These are phyloP conservation scores for Hoplostethus mediterraneus DNA, from an alignment of 2,797 vertebrate species.

Conservation along the genomic window DNA sequence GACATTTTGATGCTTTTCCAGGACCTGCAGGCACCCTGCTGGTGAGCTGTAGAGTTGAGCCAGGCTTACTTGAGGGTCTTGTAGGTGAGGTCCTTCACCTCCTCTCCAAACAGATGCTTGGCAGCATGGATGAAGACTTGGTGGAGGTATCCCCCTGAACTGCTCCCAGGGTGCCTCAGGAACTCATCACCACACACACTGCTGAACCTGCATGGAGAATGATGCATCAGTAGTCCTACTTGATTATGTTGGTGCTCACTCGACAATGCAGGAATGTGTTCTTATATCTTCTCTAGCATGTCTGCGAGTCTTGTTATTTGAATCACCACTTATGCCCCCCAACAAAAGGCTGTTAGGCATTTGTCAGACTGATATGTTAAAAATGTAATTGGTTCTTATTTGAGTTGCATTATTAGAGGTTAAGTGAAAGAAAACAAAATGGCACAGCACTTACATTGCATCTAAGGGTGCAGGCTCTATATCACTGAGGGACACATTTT, in stretches of 20 bases:
- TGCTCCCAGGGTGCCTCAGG: slow-evolving; percentile 87
- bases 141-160: slow-evolving; percentile 95
- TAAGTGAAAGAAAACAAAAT: neutral
- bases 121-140: slow-evolving; percentile 92
- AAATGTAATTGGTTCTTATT: neutral
- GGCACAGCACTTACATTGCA: slow-evolving; percentile 79
- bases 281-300: too few relatives aligned
- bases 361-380: neutral
- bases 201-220: slow-evolving; percentile 82
- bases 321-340: neutral
- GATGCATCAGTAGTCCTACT: neutral
- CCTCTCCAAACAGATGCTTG: slow-evolving; percentile 90
- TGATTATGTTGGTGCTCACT: too few relatives aligned
- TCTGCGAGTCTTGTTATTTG: too few relatives aligned
- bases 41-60: neutral
- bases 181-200: slow-evolving; percentile 80
- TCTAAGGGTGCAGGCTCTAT: slow-evolving; percentile 87
- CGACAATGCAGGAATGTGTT: too few relatives aligned
- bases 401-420: neutral
- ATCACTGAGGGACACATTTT: slow-evolving; percentile 86
- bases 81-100: slow-evolving; percentile 89
- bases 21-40: too few relatives aligned
- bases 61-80: slow-evolving; percentile 90
- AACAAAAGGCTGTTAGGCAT: neutral
- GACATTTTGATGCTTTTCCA: too few relatives aligned